phyloP scores from a whole-genome alignment of 2,888 invertebrate genomes.

The Tetramorium bicarinatum region DNA sequence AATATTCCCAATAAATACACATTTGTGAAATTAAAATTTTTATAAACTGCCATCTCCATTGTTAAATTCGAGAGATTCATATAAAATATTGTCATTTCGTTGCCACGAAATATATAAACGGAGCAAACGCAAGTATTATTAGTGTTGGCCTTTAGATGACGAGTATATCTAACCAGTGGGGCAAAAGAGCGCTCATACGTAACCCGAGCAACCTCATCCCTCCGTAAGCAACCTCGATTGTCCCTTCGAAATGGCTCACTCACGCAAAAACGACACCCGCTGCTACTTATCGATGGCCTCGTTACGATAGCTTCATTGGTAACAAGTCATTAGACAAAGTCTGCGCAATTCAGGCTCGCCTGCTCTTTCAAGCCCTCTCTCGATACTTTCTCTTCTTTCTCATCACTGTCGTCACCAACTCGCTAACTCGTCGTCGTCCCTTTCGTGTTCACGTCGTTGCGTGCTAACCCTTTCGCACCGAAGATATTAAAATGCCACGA shows the following conservation, averaged over 20 bases:
- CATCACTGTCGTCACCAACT: slow-evolving; percentile 31
- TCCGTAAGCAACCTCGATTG: slow-evolving; percentile 53
- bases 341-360: slow-evolving; percentile 63
- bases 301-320: slow-evolving; percentile 78
- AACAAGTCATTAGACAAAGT: slow-evolving; percentile 82
- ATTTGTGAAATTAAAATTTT: neutral
- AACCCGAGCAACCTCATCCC: slow-evolving; percentile 61
- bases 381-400: slow-evolving; percentile 36
- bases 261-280: slow-evolving; percentile 74
- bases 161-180: slow-evolving; percentile 57
- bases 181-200: slow-evolving; percentile 65
- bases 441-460: slow-evolving; percentile 43
- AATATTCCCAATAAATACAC: neutral
- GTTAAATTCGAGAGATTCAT: neutral
- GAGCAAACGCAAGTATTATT: slow-evolving; percentile 44
- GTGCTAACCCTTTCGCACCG: slow-evolving; percentile 22
- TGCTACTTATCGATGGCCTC: slow-evolving; percentile 80
- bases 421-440: slow-evolving; percentile 46
- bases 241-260: slow-evolving; percentile 62
- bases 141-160: slow-evolving; percentile 62
- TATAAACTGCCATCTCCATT: neutral
- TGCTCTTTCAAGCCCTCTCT: slow-evolving; percentile 56
- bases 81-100: neutral
- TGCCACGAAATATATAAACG: neutral
- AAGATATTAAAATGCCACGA: slow-evolving; percentile 66